A percentile compares a stretch with the other conserved stretches of the same genome.
Evolutionary conservation across 2,797 vertebrate species (phyloP).

Genomic region (Dendrocincla tyrannina): DNA sequence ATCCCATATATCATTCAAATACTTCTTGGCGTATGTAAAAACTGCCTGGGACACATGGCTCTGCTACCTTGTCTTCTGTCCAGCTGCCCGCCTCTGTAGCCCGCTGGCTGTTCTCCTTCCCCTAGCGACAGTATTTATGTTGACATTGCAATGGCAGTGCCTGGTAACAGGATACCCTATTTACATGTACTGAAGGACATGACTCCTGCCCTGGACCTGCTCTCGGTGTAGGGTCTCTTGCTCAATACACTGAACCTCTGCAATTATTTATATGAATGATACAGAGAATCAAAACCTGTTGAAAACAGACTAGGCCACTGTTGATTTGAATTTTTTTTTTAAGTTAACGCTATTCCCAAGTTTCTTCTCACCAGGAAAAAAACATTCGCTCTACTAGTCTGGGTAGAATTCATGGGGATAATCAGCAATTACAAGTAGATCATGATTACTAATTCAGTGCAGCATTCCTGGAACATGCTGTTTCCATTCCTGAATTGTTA

Average conservation of each 20-base stretch:
- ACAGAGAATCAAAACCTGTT: neutral
- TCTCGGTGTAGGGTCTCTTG: neutral
- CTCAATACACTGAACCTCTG: neutral
- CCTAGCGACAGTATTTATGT: neutral
- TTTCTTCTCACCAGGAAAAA: neutral
- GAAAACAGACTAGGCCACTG: neutral
- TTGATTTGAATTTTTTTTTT: neutral
- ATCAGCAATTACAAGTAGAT: conserved; percentile 42
- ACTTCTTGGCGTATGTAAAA: neutral
- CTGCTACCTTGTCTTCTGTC: neutral
- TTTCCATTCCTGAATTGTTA: conserved; percentile 52
- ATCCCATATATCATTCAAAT: neutral
- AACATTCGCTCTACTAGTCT: neutral
- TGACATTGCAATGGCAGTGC: neutral
- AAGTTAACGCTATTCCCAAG: neutral
- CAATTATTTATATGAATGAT: neutral
- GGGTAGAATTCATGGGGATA: neutral
- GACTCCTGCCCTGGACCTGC: neutral
- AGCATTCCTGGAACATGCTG: conserved; percentile 1
- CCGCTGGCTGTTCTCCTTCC: neutral
- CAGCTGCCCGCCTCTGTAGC: neutral
- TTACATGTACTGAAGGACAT: neutral
- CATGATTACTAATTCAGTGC: conserved; percentile 5
- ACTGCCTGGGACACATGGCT: neutral
- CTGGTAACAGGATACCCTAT: neutral